A percentile compares a stretch with the other conserved stretches of the same genome.
phyloP scores from a whole-genome alignment of 1,140 invertebrate species.

The Adelges cooleyi region DNA sequence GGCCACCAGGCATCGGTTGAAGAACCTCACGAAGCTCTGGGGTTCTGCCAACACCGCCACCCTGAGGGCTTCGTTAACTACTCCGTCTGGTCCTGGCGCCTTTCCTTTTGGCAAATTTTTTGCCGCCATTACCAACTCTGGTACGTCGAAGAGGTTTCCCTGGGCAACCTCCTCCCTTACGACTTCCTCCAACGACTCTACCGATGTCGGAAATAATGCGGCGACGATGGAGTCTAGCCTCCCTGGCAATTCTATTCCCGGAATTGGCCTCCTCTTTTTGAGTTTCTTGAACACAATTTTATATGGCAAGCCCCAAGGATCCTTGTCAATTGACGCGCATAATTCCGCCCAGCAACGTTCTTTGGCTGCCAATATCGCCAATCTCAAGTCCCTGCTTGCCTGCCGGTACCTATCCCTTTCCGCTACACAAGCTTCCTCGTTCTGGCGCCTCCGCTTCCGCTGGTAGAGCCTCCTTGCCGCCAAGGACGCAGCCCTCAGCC shows the following conservation, averaged over 20 bases:
- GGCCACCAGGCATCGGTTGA: neutral
- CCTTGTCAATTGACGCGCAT: neutral
- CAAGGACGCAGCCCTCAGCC: neutral
- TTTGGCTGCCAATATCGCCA: neutral
- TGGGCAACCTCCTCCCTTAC: neutral
- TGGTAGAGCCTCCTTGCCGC: neutral
- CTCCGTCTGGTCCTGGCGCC: neutral
- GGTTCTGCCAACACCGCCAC: too few species aligned
- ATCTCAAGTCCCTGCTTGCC: neutral
- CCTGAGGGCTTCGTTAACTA: neutral
- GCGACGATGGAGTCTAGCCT: neutral
- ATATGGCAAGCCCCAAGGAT: neutral
- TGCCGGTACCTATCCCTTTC: neutral
- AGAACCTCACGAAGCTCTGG: neutral
- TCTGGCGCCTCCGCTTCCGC: neutral
- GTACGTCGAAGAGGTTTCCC: neutral
- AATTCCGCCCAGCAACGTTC: neutral
- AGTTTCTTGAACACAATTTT: neutral
- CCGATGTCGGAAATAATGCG: neutral
- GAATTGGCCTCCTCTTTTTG: neutral
- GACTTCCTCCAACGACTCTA: too few species aligned
- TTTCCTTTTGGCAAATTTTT: neutral
- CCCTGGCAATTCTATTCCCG: neutral
- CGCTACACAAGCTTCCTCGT: accelerated
- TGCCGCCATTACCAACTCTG: too few species aligned